phyloP scores from a whole-genome alignment of 2,113 vertebrate genomes.

The Tenebrosternarchus preto region DNA sequence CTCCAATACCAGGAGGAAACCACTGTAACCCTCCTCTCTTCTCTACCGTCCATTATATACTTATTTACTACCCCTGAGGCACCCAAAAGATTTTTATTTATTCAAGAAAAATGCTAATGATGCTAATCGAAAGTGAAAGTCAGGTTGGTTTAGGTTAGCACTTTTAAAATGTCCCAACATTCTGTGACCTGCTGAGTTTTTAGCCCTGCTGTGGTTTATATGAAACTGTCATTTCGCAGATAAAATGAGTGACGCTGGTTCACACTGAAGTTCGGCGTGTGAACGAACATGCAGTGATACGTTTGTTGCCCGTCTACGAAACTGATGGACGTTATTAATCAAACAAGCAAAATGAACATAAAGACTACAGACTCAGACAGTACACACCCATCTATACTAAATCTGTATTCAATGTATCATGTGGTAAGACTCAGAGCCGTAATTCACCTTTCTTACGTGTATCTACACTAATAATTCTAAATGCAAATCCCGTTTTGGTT shows the following conservation, averaged over 20 bases:
- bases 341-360: no score
- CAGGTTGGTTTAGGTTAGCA: neutral
- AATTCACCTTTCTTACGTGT: constrained; percentile 13
- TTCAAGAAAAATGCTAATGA: neutral
- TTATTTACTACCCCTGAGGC: neutral
- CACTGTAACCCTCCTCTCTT: neutral
- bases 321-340: no score
- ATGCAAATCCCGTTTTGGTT: constrained; percentile 51
- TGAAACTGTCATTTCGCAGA: no score
- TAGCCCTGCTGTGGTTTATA: no score
- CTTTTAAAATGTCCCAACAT: no score
- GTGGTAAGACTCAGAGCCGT: neutral
- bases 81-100: neutral
- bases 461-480: constrained; percentile 54
- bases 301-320: no score
- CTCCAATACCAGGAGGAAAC: constrained; percentile 20
- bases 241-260: no score
- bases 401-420: neutral
- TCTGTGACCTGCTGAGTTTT: no score
- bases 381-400: neutral
- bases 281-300: no score
- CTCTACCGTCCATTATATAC: constrained; percentile 1
- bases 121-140: neutral
- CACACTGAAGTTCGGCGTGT: no score
- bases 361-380: no score